Conservation (phyloP, 2,888 invertebrate genomes). For the Stramonita haemastoma region DNA sequence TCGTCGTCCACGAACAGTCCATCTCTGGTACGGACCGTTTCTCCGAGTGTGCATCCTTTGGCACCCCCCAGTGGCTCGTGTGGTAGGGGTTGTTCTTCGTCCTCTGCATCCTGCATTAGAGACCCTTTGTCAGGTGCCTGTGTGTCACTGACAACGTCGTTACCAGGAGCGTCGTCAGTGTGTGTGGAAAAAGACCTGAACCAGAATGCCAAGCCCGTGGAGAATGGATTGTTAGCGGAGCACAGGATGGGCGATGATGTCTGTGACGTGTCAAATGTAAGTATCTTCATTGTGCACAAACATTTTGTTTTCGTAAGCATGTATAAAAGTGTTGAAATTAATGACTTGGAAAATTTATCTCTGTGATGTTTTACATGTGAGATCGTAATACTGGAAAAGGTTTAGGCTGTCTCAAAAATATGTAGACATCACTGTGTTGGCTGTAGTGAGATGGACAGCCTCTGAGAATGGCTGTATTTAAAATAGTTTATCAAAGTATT, state of each 20-base stretch:
- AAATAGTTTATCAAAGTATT: too few relatives aligned
- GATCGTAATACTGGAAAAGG: too few relatives aligned
- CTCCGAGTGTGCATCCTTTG: constrained; percentile 6
- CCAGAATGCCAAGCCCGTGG: constrained; percentile 34
- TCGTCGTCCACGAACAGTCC: background rate
- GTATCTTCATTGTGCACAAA: background rate
- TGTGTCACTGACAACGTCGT: background rate
- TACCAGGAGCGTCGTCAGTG: background rate
- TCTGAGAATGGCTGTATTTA: too few relatives aligned
- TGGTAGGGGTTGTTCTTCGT: constrained; percentile 1
- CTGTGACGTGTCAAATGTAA: constrained; percentile 24
- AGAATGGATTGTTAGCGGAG: background rate
- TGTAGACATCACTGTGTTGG: too few relatives aligned
- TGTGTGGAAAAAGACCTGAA: constrained; percentile 37
- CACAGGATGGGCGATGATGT: constrained; percentile 24
- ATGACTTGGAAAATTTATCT: background rate
- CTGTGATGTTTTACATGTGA: background rate
- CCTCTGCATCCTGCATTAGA: background rate
- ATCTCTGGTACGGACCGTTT: background rate
- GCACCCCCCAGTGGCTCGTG: background rate
- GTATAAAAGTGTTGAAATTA: background rate
- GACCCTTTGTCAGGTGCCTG: constrained; percentile 33
- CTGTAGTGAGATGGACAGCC: too few relatives aligned
- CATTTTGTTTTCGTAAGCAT: too few relatives aligned
- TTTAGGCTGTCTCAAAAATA: too few relatives aligned